These are phyloP conservation scores for Idaea biselata DNA, from an alignment of 2,888 invertebrate species.

Conservation along the genomic window DNA sequence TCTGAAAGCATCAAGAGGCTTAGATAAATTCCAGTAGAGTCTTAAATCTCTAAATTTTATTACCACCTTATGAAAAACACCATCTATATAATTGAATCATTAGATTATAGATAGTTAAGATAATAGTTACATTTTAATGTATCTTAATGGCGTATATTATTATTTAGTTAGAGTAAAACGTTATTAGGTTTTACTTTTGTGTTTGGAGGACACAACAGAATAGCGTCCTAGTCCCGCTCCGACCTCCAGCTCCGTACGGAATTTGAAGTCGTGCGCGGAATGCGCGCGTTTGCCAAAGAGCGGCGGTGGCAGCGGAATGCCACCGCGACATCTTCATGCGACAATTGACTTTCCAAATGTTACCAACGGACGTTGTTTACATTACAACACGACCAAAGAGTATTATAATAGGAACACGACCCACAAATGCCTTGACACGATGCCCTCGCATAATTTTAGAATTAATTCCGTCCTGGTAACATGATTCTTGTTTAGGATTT, in stretches of 20 bases:
- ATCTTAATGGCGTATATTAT: no score
- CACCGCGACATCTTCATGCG: slow-evolving; percentile 70
- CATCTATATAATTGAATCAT: no score
- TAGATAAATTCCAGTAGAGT: no score
- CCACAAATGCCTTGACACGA: not conserved
- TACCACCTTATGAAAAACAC: no score
- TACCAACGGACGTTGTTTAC: slow-evolving; percentile 41
- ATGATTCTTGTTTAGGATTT: not conserved
- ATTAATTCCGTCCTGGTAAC: slow-evolving; percentile 1
- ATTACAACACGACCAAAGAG: slow-evolving; percentile 21
- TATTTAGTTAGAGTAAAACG: slow-evolving; percentile 22
- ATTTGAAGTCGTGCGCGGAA: slow-evolving; percentile 58
- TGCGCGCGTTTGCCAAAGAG: slow-evolving; percentile 60
- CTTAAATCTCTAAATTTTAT: no score
- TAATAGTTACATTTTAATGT: no score
- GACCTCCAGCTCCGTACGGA: slow-evolving; percentile 30
- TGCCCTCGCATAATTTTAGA: slow-evolving; percentile 2
- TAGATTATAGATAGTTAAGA: no score
- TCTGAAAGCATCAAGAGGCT: no score
- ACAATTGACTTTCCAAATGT: slow-evolving; percentile 55
- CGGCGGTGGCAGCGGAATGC: slow-evolving; percentile 50
- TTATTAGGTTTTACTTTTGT: slow-evolving; percentile 55
- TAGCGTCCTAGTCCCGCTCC: not conserved
- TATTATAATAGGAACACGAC: slow-evolving; percentile 20
- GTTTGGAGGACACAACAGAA: not conserved